phyloP scores from a whole-genome alignment of 2,888 invertebrate genomes.

The Spisula solida region DNA sequence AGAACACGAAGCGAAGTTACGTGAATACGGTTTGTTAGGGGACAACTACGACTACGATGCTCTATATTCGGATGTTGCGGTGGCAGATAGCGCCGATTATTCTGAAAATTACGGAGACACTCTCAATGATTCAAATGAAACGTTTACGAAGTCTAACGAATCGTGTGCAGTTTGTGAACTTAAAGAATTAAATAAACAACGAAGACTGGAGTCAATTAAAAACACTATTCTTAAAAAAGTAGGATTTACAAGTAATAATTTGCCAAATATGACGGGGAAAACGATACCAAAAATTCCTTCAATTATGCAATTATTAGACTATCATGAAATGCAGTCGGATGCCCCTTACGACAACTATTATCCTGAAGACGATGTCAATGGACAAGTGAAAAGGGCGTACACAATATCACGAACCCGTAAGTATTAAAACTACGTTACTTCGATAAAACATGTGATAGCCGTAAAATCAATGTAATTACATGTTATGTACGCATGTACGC shows the following conservation, averaged over 20 bases:
- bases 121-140: not conserved
- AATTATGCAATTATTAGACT: constrained; percentile 73
- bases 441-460: too few species aligned
- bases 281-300: constrained; percentile 78
- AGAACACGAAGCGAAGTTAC: constrained; percentile 41
- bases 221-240: constrained; percentile 74
- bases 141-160: constrained; percentile 11
- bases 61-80: not conserved
- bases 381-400: constrained; percentile 74
- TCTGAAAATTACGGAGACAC: not conserved
- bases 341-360: constrained; percentile 65
- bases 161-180: constrained; percentile 67
- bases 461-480: too few species aligned
- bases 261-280: constrained; percentile 79
- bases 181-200: constrained; percentile 67
- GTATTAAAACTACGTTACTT: constrained; percentile 44
- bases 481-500: too few species aligned
- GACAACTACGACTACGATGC: constrained; percentile 31
- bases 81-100: constrained; percentile 1
- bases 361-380: constrained; percentile 73
- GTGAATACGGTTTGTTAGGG: not conserved
- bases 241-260: constrained; percentile 69
- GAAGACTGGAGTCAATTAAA: constrained; percentile 72
- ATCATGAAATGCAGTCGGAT: constrained; percentile 77
- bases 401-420: constrained; percentile 74